These are phyloP conservation scores for Okapia johnstoni DNA, from an alignment of 2,113 vertebrate genomes.

Conservation along the genomic window DNA sequence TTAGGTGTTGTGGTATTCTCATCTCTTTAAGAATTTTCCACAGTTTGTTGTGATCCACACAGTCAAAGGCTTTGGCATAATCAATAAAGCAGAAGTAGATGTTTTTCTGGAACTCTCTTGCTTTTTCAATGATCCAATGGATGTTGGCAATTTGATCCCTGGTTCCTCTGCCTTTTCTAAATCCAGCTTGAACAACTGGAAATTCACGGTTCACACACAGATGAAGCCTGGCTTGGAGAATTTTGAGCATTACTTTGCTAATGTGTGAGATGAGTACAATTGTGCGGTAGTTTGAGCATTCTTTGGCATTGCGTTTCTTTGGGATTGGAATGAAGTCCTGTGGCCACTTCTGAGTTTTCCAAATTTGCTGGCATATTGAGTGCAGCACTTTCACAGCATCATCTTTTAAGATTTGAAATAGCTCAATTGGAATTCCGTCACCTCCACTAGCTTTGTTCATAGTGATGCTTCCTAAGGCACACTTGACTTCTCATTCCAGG, in stretches of 20 bases:
- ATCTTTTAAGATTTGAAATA: neutral
- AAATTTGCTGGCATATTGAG: neutral
- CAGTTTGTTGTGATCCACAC: neutral
- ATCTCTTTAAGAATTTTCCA: neutral
- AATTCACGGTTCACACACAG: fast-evolving
- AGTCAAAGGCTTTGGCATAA: neutral
- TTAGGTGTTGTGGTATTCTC: neutral
- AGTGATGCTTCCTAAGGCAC: neutral
- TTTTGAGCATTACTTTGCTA: neutral
- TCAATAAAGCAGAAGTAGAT: neutral
- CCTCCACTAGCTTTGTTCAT: neutral
- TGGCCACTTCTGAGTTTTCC: neutral
- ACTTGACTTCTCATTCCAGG: neutral
- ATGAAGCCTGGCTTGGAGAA: neutral
- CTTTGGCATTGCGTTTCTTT: neutral
- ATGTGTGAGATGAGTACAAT: neutral
- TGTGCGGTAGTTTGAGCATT: neutral
- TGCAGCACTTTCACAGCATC: neutral
- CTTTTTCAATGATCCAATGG: neutral
- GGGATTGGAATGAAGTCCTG: neutral
- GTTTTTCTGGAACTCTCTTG: neutral
- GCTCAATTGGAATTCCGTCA: neutral
- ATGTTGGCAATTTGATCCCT: neutral
- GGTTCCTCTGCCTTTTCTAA: neutral
- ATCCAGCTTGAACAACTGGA: neutral